phyloP scores from a whole-genome alignment of 2,888 invertebrate genomes.

The Dioctria linearis region DNA sequence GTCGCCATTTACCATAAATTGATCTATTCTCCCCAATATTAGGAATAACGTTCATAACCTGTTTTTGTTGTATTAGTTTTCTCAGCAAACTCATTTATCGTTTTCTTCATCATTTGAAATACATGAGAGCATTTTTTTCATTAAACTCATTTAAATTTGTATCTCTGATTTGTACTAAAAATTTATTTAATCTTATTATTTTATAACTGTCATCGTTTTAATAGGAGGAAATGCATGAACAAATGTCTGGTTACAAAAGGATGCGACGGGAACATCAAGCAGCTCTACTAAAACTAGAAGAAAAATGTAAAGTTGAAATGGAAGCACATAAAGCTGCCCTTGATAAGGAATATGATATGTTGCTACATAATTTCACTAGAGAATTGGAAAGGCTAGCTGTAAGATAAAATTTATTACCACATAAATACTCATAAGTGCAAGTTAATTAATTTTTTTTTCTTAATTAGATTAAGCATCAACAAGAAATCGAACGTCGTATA shows the following conservation, averaged over 20 bases:
- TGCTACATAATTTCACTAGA: constrained; percentile 91
- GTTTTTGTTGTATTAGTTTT: too few species aligned
- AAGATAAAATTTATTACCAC: constrained; percentile 53
- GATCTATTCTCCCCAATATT: too few species aligned
- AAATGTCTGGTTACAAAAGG: constrained; percentile 98
- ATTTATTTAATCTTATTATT: neutral
- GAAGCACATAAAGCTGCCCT: constrained; percentile 95
- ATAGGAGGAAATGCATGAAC: constrained; percentile 97
- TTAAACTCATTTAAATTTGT: too few species aligned
- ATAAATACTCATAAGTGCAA: constrained; percentile 15
- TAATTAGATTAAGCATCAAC: constrained; percentile 79
- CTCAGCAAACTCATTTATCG: too few species aligned
- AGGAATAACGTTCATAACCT: too few species aligned
- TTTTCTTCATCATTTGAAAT: too few species aligned
- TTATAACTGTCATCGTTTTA: constrained; percentile 41
- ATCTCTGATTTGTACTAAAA: neutral
- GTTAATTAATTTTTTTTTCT: constrained; percentile 4
- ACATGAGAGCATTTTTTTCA: too few species aligned
- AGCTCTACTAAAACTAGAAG: constrained; percentile 93
- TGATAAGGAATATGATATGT: constrained; percentile 96
- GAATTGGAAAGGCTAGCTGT: constrained; percentile 91
- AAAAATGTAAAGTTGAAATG: constrained; percentile 96
- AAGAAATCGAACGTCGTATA: constrained; percentile 84
- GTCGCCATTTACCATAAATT: too few species aligned
- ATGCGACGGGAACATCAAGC: constrained; percentile 98